A percentile compares a stretch with the other conserved stretches of the same genome.
Evolutionary conservation across 1,140 invertebrate genomes (phyloP).

Genomic region (Paraescarpia echinospica): DNA sequence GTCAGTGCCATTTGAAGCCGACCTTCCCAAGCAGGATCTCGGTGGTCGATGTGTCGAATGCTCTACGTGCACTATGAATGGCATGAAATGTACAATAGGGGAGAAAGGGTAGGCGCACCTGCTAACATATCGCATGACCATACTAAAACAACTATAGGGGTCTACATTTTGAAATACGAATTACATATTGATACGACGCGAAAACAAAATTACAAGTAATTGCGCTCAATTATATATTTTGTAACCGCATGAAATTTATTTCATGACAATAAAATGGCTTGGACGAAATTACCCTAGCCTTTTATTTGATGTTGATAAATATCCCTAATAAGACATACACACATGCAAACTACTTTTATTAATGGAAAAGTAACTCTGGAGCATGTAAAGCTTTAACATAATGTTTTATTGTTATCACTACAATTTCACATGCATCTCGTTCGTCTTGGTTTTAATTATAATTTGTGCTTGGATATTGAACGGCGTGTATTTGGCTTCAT

Average conservation of each 20-base stretch:
- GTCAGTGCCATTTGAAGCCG: background rate
- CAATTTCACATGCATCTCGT: background rate
- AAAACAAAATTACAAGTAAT: no score
- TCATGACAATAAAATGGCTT: background rate
- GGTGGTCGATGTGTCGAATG: background rate
- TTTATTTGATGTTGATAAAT: background rate
- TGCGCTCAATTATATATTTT: no score
- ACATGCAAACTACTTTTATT: background rate
- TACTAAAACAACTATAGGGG: no score
- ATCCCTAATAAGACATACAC: no score
- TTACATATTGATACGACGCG: no score
- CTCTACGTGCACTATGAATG: background rate
- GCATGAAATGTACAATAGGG: background rate
- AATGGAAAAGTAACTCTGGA: background rate
- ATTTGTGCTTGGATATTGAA: no score
- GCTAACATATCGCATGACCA: no score
- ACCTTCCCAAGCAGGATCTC: background rate
- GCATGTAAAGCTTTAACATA: background rate
- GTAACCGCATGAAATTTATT: no score
- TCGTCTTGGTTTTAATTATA: no score
- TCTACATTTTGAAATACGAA: no score
- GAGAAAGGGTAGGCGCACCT: background rate
- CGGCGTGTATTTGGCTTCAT: no score
- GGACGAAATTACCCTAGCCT: background rate
- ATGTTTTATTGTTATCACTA: no score